Conservation (phyloP, 2,888 invertebrate species). For the Spodoptera picta region DNA sequence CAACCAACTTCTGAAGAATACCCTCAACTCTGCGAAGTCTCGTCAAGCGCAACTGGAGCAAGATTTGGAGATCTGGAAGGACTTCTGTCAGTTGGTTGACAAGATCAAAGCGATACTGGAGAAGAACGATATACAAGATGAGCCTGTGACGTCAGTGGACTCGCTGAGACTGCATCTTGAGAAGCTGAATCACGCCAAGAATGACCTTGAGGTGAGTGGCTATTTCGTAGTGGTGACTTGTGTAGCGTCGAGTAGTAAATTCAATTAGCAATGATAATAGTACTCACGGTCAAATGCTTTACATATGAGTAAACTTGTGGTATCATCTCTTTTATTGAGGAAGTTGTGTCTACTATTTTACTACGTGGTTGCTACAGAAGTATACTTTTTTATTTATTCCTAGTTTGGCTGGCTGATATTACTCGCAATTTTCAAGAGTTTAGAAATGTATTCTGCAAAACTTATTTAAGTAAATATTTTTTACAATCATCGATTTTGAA, state of each 20-base stretch:
- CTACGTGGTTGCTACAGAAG: constrained; percentile 6
- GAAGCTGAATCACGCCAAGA: constrained; percentile 93
- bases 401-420: constrained; percentile 29
- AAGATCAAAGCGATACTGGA: constrained; percentile 93
- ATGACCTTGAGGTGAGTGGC: constrained; percentile 91
- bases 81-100: constrained; percentile 93
- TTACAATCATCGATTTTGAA: too few relatives aligned
- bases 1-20: constrained; percentile 94
- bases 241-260: constrained; percentile 20
- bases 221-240: constrained; percentile 18
- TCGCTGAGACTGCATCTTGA: constrained; percentile 95
- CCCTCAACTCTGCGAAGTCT: constrained; percentile 94
- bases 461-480: too few relatives aligned
- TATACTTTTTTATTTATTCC: not conserved
- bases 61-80: constrained; percentile 95
- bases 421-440: too few relatives aligned
- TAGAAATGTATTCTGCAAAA: too few relatives aligned
- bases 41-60: constrained; percentile 94
- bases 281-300: constrained; percentile 1
- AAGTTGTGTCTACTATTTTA: not conserved
- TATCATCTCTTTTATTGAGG: constrained; percentile 1
- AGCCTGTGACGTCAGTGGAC: constrained; percentile 93
- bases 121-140: constrained; percentile 93
- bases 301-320: constrained; percentile 12
- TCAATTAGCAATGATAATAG: constrained; percentile 26